phyloP scores from a whole-genome alignment of 1,140 invertebrate species.

The Protaetia brevitarsis region DNA sequence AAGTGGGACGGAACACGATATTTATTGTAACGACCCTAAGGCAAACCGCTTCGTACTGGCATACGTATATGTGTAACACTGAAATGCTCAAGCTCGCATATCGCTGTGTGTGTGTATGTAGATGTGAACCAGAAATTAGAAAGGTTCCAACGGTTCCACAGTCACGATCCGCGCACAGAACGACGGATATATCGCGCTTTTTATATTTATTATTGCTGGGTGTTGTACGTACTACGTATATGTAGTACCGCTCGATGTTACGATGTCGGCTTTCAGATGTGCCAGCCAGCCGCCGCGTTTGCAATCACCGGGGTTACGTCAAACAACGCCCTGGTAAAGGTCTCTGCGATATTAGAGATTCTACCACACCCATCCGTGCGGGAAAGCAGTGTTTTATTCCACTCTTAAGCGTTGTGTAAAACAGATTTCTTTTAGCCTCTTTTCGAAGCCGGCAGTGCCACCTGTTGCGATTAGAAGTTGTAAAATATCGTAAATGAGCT shows the following conservation, averaged over 20 bases:
- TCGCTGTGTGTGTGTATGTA: too few relatives aligned
- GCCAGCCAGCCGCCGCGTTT: neutral
- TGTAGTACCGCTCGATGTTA: neutral
- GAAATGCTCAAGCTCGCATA: too few relatives aligned
- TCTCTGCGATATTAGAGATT: neutral
- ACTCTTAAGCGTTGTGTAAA: neutral
- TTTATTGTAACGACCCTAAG: constrained; percentile 2
- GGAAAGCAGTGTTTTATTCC: too few relatives aligned
- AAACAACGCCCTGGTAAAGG: constrained; percentile 10
- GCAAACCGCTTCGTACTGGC: constrained; percentile 4
- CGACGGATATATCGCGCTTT: neutral
- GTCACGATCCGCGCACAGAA: constrained; percentile 5
- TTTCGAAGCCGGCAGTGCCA: neutral
- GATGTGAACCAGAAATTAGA: constrained; percentile 18
- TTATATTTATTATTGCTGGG: constrained; percentile 3
- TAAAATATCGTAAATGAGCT: neutral
- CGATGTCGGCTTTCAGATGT: constrained; percentile 7
- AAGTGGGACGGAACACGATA: neutral
- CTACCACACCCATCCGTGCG: constrained; percentile 1
- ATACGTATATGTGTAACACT: too few relatives aligned
- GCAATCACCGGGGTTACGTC: neutral
- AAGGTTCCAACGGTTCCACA: constrained; percentile 2
- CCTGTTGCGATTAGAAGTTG: neutral
- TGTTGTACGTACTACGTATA: neutral
- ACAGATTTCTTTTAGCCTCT: neutral